Percentiles rank a stretch among this genome's conserved stretches.
These are phyloP conservation scores for Cervus canadensis DNA, from an alignment of 2,113 vertebrate species.

Conservation along the genomic window DNA sequence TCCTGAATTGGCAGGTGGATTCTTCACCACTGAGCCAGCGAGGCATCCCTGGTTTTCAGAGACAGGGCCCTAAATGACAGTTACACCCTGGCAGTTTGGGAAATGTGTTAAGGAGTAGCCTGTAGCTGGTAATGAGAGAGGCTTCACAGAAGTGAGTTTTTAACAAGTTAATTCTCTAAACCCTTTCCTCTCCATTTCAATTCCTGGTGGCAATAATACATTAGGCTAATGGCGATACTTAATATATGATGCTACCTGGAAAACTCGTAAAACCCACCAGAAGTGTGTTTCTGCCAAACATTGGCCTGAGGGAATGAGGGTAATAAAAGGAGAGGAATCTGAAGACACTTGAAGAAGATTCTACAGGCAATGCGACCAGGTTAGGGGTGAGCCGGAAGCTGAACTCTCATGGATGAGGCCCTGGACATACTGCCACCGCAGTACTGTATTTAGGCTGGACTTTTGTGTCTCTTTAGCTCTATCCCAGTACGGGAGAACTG, in stretches of 20 bases:
- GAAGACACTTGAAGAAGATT: not conserved
- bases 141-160: not conserved
- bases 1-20: not conserved
- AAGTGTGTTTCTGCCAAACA: not conserved
- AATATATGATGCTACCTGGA: not conserved
- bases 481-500: not conserved
- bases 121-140: not conserved
- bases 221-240: not conserved
- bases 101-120: not conserved
- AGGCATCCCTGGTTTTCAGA: not conserved
- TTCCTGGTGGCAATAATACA: not conserved
- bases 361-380: not conserved
- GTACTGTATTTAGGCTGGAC: not conserved
- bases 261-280: not conserved
- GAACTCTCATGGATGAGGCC: not conserved
- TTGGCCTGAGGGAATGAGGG: not conserved
- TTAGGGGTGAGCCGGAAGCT: not conserved
- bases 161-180: not conserved
- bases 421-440: not conserved
- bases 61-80: not conserved
- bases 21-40: not conserved
- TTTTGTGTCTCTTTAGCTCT: not conserved
- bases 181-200: not conserved
- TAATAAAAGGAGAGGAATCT: not conserved
- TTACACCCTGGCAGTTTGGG: not conserved